Conservation (phyloP, 2,888 invertebrate genomes). For the Crocallis elinguaria region DNA sequence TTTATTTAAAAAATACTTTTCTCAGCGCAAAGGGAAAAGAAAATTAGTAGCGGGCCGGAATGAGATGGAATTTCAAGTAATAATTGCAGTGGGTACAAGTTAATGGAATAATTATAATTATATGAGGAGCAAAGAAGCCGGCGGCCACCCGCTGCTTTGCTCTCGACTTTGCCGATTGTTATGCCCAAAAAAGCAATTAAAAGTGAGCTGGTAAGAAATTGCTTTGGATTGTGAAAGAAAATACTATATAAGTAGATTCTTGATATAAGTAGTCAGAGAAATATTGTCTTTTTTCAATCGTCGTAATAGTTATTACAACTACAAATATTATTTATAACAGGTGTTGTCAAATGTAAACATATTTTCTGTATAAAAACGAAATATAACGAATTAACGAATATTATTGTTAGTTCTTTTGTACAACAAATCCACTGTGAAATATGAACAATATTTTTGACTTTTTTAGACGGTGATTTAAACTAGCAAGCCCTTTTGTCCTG, state of each 20-base stretch:
- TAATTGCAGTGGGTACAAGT: slow-evolving; percentile 76
- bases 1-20: slow-evolving; percentile 26
- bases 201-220: slow-evolving; percentile 70
- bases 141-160: slow-evolving; percentile 75
- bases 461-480: no score
- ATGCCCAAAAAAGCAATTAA: slow-evolving; percentile 80
- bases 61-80: slow-evolving; percentile 68
- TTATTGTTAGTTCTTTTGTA: no score
- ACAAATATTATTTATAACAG: no score
- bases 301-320: no score
- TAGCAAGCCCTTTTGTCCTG: no score
- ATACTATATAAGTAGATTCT: slow-evolving; percentile 34
- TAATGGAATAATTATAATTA: slow-evolving; percentile 84
- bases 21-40: slow-evolving; percentile 24
- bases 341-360: no score
- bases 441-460: no score
- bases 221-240: slow-evolving; percentile 63
- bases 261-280: not conserved
- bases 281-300: not conserved
- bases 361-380: no score
- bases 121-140: slow-evolving; percentile 72
- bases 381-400: no score
- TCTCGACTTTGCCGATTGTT: slow-evolving; percentile 72
- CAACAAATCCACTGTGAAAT: no score
- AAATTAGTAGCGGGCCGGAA: slow-evolving; percentile 49